Conservation (phyloP, 2,797 vertebrate genomes). For the Neosilurus mollespiculum region DNA sequence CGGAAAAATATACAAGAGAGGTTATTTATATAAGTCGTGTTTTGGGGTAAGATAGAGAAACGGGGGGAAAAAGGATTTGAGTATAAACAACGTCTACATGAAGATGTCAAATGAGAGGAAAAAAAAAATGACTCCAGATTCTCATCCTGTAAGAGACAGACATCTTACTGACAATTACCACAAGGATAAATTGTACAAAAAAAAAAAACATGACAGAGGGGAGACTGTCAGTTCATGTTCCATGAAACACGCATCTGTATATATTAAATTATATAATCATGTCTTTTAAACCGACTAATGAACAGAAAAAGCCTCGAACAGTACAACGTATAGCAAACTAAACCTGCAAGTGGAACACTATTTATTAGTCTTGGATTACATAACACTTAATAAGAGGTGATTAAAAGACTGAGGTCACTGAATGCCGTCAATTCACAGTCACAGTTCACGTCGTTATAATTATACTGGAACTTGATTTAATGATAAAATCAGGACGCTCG, state of each 20-base stretch:
- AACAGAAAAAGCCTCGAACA: not conserved
- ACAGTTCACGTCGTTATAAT: not conserved
- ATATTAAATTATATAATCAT: not conserved
- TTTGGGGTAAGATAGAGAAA: slow-evolving; percentile 36
- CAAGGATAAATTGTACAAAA: too few species aligned
- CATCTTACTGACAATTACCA: not conserved
- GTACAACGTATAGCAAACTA: not conserved
- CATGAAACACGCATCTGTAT: not conserved
- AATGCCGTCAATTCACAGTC: not conserved
- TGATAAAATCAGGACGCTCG: not conserved
- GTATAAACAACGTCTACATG: slow-evolving; percentile 14
- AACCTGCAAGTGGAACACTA: not conserved
- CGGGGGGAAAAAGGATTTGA: slow-evolving; percentile 30
- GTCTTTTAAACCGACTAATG: not conserved
- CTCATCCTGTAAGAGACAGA: not conserved
- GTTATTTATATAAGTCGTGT: slow-evolving; percentile 55
- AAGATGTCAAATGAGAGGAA: not conserved
- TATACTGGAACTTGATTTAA: not conserved
- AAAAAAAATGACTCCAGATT: not conserved
- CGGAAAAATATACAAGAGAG: slow-evolving; percentile 46
- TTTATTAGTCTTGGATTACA: slow-evolving; percentile 19
- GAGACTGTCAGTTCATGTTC: not conserved
- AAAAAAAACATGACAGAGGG: not conserved
- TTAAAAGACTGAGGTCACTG: not conserved
- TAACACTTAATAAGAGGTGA: not conserved